These are phyloP conservation scores for Napeogenes inachia DNA, from an alignment of 2,888 invertebrate genomes.

Conservation along the genomic window DNA sequence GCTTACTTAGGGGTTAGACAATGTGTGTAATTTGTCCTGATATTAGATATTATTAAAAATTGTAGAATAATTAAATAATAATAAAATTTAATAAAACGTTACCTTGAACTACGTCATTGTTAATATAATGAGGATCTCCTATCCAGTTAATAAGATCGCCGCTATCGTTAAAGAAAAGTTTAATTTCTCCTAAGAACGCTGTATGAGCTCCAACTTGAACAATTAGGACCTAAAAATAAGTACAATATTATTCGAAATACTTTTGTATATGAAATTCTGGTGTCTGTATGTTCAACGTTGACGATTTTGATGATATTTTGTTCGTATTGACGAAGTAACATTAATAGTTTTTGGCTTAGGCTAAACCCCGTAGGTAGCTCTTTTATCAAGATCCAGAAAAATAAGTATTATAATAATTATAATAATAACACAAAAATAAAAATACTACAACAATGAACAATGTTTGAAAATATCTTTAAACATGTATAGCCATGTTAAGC, in stretches of 20 bases:
- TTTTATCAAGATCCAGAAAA: not conserved
- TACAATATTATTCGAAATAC: no score
- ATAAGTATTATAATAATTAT: not conserved
- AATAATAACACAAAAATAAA: not conserved
- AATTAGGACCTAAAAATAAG: conserved; percentile 72
- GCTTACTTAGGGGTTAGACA: no score
- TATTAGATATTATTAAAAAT: no score
- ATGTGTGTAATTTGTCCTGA: no score
- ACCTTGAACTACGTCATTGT: conserved; percentile 81
- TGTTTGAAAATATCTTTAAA: no score
- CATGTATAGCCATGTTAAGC: no score
- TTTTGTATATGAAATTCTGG: no score
- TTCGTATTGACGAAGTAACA: no score
- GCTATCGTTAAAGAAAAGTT: conserved; percentile 82
- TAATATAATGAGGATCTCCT: conserved; percentile 85
- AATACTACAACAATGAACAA: no score
- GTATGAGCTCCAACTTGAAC: conserved; percentile 86
- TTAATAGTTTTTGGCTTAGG: no score
- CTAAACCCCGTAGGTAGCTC: no score
- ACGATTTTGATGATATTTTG: not conserved
- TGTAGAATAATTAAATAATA: not conserved
- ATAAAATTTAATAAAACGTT: conserved; percentile 10
- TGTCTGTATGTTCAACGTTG: not conserved
- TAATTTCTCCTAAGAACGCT: conserved; percentile 87
- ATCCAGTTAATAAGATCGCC: conserved; percentile 82